Evolutionary conservation across 2,888 invertebrate genomes (phyloP), one percentile per base, ranked within the genome.

Genomic region (Rhopalosiphum nymphaeae): DNA sequence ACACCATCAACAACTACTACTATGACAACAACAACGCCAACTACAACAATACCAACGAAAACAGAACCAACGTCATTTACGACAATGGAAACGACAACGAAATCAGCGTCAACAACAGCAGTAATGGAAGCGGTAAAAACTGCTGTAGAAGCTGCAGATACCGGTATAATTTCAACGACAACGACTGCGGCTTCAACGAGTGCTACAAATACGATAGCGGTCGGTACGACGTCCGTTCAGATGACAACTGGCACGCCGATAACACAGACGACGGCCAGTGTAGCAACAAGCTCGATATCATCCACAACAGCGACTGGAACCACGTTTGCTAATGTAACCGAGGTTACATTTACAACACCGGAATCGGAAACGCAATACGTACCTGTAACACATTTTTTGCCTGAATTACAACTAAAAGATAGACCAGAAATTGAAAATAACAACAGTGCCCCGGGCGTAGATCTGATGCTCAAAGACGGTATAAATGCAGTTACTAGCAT

Each of bases 311-410:
- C 25, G 7, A 3, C 88, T 29, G 7, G 1, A 36, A 89, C 36
- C 25, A 90, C 89, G 1, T 16, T 29, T 5, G 9, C n/a, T 11
- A 26, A 46, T 93, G 36, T 26, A 1, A 44, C 86, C 9, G 1
- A 46, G 16, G 53, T 91, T 1, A 36, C 91, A n/a, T 84, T 92
- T 4, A 91, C 94, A 42, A 94, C 94, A 36, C 85, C 92, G 21
- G 91, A 94, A 88, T 84, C 94, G 26, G 91, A 94, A 89, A 93
- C 93, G 5, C 90, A 94, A 16, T 93, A 94, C 53, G 92, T 94
- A 29, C 88, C 94, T 0, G 94, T 91, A 10, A 94, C 94, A 4
- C 92, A 94, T 93, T 93, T 90, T 46, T 25, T 94, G 9, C 92
- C 84, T 11, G 94, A 94, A 29, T 25, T 94, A 26, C 90, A 86